phyloP scores from a whole-genome alignment of 2,797 vertebrate species.

The Macroramphosus scolopax region DNA sequence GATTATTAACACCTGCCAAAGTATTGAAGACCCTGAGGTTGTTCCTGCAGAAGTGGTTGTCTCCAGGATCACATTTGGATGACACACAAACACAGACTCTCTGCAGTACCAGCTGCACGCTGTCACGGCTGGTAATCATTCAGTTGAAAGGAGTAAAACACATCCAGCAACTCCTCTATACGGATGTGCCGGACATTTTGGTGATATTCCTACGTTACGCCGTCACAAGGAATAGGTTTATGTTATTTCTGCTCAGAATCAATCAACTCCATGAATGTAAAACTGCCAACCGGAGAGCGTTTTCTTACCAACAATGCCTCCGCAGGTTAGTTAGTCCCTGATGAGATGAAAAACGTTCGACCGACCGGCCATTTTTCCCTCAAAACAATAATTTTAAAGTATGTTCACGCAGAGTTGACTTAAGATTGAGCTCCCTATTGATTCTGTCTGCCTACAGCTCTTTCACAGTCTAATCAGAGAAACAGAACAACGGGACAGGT shows the following conservation, averaged over 20 bases:
- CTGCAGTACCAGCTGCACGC: neutral
- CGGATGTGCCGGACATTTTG: too few relatives aligned
- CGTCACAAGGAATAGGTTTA: too few relatives aligned
- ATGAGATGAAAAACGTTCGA: too few relatives aligned
- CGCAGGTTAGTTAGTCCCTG: constrained; percentile 26
- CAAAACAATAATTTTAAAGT: constrained; percentile 62
- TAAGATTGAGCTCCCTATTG: constrained; percentile 60
- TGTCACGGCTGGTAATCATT: too few relatives aligned
- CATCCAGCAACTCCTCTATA: neutral
- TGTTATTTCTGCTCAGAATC: constrained; percentile 17
- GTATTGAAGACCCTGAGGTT: too few relatives aligned
- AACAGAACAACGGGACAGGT: constrained; percentile 75
- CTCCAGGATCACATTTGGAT: too few relatives aligned
- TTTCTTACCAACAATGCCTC: constrained; percentile 12
- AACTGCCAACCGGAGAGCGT: constrained; percentile 15
- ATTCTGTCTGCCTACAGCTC: constrained; percentile 62
- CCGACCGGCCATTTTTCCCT: too few relatives aligned
- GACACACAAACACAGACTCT: too few relatives aligned
- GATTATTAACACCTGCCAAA: too few relatives aligned
- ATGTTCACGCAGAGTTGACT: constrained; percentile 64
- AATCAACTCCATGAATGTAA: constrained; percentile 13
- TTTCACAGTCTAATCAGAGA: constrained; percentile 74
- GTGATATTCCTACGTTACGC: too few relatives aligned
- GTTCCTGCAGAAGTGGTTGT: too few relatives aligned
- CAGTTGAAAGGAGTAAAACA: constrained; percentile 7